phyloP scores from a whole-genome alignment of 2,888 invertebrate genomes.

The Buathra laborator region DNA sequence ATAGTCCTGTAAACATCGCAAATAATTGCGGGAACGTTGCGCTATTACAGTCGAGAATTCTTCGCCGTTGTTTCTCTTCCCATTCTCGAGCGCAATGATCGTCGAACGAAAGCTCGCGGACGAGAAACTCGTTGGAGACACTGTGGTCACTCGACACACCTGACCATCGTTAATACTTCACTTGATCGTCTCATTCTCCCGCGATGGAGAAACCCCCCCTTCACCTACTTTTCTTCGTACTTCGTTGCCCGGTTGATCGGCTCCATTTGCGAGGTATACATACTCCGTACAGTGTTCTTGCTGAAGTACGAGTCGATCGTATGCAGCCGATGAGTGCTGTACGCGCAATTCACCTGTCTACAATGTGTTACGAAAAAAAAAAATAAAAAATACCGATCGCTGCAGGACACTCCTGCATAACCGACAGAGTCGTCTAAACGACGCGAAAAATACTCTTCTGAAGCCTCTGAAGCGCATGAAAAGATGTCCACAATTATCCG shows the following conservation, averaged over 20 bases:
- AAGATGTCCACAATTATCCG: conserved; percentile 48
- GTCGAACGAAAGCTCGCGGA: neutral
- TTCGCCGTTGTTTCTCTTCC: conserved; percentile 31
- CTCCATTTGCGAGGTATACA: conserved; percentile 48
- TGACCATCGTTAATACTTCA: conserved; percentile 75
- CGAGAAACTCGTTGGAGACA: no score
- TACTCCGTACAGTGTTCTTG: neutral
- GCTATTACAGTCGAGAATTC: conserved; percentile 26
- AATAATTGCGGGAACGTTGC: conserved; percentile 25
- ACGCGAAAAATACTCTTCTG: conserved; percentile 12
- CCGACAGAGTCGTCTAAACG: conserved; percentile 5
- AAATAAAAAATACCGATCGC: neutral
- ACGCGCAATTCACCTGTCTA: conserved; percentile 17
- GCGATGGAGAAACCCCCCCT: conserved; percentile 66
- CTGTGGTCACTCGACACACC: conserved; percentile 56
- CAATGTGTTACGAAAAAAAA: conserved; percentile 20
- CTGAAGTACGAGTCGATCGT: neutral
- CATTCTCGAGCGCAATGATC: conserved; percentile 57
- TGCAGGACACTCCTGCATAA: neutral
- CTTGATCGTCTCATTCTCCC: conserved; percentile 69
- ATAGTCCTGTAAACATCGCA: conserved; percentile 20
- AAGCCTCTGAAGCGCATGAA: conserved; percentile 9
- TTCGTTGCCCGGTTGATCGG: conserved; percentile 16
- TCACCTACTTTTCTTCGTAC: conserved; percentile 70
- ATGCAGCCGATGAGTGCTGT: neutral